A percentile compares a stretch with the other conserved stretches of the same genome.
Evolutionary conservation across 92 coral and sea anemone species (phyloP).

Genomic region (Paragorgia papillata): DNA sequence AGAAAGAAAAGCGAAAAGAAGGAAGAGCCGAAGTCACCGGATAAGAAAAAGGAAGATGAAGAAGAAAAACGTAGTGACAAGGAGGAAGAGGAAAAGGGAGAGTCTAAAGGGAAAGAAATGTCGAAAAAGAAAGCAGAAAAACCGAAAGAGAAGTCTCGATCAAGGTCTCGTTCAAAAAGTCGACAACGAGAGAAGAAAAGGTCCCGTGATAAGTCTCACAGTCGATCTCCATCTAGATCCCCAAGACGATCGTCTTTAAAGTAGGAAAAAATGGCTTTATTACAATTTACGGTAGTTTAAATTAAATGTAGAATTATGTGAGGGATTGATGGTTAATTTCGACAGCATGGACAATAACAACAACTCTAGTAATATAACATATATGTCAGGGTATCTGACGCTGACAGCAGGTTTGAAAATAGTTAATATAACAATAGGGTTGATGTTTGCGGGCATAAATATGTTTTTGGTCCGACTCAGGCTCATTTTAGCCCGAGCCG

Average conservation of each 20-base stretch:
- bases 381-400: too few species aligned
- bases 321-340: too few species aligned
- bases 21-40: constrained; percentile 18
- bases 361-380: too few species aligned
- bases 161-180: constrained; percentile 40
- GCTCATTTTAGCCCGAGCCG: too few species aligned
- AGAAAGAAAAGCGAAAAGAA: constrained; percentile 25
- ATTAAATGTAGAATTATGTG: too few species aligned
- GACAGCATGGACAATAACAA: too few species aligned
- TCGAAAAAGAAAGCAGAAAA: constrained; percentile 6
- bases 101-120: constrained; percentile 15
- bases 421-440: too few species aligned
- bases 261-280: constrained; percentile 1
- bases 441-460: too few species aligned
- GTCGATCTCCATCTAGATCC: constrained; percentile 42
- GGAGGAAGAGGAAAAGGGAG: constrained; percentile 52
- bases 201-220: constrained; percentile 38
- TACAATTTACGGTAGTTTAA: too few species aligned
- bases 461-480: too few species aligned
- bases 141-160: constrained; percentile 20
- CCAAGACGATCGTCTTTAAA: constrained; percentile 42
- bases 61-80: constrained; percentile 20
- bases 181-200: constrained; percentile 29
- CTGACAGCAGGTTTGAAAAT: too few species aligned
- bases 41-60: constrained; percentile 21